Evolutionary conservation across 2,797 vertebrate species (phyloP).

Genomic region (Pteropus rufus): DNA sequence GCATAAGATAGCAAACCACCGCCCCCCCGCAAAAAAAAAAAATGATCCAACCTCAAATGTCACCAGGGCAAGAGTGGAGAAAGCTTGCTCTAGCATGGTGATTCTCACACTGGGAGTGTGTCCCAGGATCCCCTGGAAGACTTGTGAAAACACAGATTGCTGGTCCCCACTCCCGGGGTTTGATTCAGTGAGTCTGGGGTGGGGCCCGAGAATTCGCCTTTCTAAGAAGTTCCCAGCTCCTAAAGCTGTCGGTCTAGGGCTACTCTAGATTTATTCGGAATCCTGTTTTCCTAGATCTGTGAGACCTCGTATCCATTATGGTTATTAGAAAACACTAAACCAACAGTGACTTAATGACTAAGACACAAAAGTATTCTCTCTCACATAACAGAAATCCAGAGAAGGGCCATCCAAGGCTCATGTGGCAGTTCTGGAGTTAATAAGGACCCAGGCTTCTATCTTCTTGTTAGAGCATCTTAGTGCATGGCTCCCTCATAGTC

Average conservation of each 20-base stretch:
- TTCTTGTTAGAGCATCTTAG: not conserved
- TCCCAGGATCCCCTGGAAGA: not conserved
- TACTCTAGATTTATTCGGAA: not conserved
- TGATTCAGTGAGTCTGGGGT: not conserved
- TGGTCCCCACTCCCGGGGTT: not conserved
- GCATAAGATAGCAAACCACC: no score
- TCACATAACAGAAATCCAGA: not conserved
- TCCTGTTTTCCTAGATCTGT: not conserved
- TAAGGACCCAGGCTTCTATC: not conserved
- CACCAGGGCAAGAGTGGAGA: not conserved
- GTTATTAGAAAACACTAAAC: not conserved
- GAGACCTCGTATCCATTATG: not conserved
- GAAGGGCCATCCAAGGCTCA: not conserved
- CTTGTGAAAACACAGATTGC: not conserved
- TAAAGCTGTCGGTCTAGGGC: not conserved
- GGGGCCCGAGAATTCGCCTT: not conserved
- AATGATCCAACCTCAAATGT: not conserved
- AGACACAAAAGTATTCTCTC: not conserved
- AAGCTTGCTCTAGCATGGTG: not conserved
- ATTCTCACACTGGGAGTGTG: not conserved
- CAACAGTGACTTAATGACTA: not conserved
- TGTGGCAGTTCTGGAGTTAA: not conserved
- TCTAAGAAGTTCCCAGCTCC: not conserved
- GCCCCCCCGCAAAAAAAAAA: no score
- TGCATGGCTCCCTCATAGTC: not conserved